Conservation (phyloP, 2,888 invertebrate genomes). For the Cloeon dipterum region DNA sequence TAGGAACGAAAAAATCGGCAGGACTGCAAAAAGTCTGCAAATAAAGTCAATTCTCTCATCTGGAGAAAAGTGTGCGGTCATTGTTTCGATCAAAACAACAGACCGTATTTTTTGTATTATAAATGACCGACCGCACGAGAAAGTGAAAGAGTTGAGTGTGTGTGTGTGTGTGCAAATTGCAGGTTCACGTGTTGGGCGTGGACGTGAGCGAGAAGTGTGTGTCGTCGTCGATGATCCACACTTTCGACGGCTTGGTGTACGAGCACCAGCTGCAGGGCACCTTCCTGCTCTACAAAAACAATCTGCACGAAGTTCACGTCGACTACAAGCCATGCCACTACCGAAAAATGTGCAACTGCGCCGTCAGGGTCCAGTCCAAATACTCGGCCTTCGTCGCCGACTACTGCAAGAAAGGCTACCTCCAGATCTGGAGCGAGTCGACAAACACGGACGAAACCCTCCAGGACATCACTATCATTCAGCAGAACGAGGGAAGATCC, state of each 20-base stretch:
- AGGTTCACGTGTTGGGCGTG: constrained; percentile 10
- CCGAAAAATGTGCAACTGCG: constrained; percentile 7
- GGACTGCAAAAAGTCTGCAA: too few species aligned
- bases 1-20: too few species aligned
- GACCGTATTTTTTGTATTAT: too few species aligned
- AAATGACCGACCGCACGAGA: too few species aligned
- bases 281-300: constrained; percentile 11
- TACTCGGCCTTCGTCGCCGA: constrained; percentile 5
- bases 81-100: too few species aligned
- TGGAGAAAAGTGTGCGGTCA: too few species aligned
- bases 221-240: constrained; percentile 9
- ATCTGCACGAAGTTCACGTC: constrained; percentile 12
- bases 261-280: constrained; percentile 10
- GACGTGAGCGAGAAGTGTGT: constrained; percentile 10
- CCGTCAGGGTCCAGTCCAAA: constrained; percentile 4
- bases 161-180: too few species aligned
- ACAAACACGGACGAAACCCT: constrained; percentile 1
- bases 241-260: constrained; percentile 11
- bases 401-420: constrained; percentile 6
- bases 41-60: too few species aligned
- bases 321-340: constrained; percentile 5
- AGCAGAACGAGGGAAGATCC: constrained; percentile 6
- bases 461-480: constrained; percentile 5
- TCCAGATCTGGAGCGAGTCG: constrained; percentile 6
- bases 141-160: too few species aligned